Evolutionary conservation across 64 coral and sea anemone genomes (phyloP).

Genomic region (Montipora sp.): DNA sequence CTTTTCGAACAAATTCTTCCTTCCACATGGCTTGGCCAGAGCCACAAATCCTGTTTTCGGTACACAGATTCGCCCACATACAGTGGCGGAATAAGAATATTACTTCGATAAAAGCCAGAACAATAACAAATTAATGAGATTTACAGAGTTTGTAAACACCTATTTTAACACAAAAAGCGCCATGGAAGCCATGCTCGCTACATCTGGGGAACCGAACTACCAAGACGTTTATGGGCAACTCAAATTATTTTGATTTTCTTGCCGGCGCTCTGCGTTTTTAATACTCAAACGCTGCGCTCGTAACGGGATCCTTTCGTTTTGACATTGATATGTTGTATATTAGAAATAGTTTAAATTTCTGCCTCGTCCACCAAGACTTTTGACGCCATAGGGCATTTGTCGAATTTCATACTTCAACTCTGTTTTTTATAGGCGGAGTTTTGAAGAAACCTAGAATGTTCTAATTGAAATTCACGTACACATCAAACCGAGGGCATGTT

Average conservation of each 20-base stretch:
- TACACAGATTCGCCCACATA: slow-evolving; percentile 59
- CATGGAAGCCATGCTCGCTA: slow-evolving; percentile 69
- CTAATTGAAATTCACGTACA: slow-evolving; percentile 27
- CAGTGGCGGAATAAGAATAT: slow-evolving; percentile 51
- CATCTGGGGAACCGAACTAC: slow-evolving; percentile 90
- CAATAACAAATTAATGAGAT: slow-evolving; percentile 94
- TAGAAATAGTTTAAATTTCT: slow-evolving; percentile 99
- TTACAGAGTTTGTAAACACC: slow-evolving; percentile 91
- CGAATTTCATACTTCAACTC: slow-evolving; percentile 69
- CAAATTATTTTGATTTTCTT: slow-evolving; percentile 43
- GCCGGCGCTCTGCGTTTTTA: slow-evolving; percentile 26
- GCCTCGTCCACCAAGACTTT: slow-evolving; percentile 68
- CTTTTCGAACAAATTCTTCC: slow-evolving; percentile 44
- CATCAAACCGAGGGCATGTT: background rate
- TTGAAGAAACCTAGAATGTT: slow-evolving; percentile 48
- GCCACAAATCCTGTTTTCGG: slow-evolving; percentile 67
- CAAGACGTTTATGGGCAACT: slow-evolving; percentile 23
- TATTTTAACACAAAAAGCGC: slow-evolving; percentile 79
- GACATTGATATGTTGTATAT: slow-evolving; percentile 98
- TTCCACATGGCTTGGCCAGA: slow-evolving; percentile 42
- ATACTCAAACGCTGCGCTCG: slow-evolving; percentile 32
- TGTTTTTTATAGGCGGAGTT: slow-evolving; percentile 79
- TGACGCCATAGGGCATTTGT: slow-evolving; percentile 84
- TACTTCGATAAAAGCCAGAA: slow-evolving; percentile 53
- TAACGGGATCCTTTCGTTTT: slow-evolving; percentile 62